Conservation (phyloP, 2,797 vertebrate species). For the Coranthus polyacanthus region DNA sequence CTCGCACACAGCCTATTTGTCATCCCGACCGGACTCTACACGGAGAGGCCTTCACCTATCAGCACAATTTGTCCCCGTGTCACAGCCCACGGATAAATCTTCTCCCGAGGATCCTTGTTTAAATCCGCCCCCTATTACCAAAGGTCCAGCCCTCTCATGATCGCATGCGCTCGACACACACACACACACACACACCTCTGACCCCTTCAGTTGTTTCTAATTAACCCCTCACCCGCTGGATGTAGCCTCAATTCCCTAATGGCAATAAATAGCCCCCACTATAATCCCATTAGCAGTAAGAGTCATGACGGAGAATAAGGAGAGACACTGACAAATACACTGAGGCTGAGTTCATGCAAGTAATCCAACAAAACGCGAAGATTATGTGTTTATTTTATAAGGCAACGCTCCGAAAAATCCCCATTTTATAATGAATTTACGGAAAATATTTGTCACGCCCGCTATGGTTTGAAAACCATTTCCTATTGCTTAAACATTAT, state of each 20-base stretch:
- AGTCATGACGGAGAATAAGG: slow-evolving; percentile 84
- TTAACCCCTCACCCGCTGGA: slow-evolving; percentile 93
- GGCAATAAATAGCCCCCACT: slow-evolving; percentile 86
- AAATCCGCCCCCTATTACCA: slow-evolving; percentile 89
- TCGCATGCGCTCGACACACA: slow-evolving; percentile 64
- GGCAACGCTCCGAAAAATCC: too few relatives aligned
- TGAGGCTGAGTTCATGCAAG: slow-evolving; percentile 4
- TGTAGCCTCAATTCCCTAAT: slow-evolving; percentile 85
- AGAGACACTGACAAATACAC: slow-evolving; percentile 38
- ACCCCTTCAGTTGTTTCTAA: slow-evolving; percentile 95
- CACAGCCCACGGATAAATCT: slow-evolving; percentile 96
- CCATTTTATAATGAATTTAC: too few relatives aligned
- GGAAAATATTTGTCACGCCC: slow-evolving; percentile 14
- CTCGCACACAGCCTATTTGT: slow-evolving; percentile 87
- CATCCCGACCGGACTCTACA: slow-evolving; percentile 90
- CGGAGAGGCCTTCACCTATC: slow-evolving; percentile 94
- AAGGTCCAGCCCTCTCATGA: slow-evolving; percentile 88
- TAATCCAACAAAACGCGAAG: neutral
- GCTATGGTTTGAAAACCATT: slow-evolving; percentile 46
- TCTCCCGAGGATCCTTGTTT: slow-evolving; percentile 87
- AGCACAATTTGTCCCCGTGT: slow-evolving; percentile 93
- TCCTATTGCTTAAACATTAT: slow-evolving; percentile 1
- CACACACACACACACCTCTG: slow-evolving; percentile 66
- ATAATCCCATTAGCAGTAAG: slow-evolving; percentile 86
- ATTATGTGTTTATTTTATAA: slow-evolving; percentile 5